These are phyloP conservation scores for Camarhynchus parvulus DNA, from an alignment of 2,113 vertebrate species.

Conservation along the genomic window DNA sequence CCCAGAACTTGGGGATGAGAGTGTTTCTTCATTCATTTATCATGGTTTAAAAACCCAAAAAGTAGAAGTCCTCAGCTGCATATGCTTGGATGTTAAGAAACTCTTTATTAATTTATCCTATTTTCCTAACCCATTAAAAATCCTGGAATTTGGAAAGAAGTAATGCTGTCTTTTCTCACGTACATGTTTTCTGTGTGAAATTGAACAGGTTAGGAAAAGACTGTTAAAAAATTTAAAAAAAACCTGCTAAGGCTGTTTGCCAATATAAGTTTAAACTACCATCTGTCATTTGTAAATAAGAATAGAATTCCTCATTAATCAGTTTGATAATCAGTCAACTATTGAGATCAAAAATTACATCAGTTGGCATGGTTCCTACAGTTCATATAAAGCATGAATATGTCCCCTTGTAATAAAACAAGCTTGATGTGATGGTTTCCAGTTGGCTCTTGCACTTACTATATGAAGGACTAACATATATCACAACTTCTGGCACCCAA, in stretches of 20 bases:
- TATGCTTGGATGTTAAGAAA: not conserved
- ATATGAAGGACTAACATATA: conserved; percentile 57
- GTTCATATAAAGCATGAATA: conserved; percentile 42
- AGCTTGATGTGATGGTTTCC: conserved; percentile 50
- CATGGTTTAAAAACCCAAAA: not conserved
- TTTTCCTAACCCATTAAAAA: not conserved
- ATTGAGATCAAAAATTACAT: conserved; percentile 47
- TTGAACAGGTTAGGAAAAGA: not conserved
- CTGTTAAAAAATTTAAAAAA: not conserved
- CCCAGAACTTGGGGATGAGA: not conserved
- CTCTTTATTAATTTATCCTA: not conserved
- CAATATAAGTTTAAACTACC: not conserved
- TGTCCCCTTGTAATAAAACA: conserved; percentile 54
- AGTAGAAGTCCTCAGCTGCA: not conserved
- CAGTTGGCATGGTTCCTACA: conserved; percentile 6
- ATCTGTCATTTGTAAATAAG: conserved; percentile 8
- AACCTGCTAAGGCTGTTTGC: not conserved
- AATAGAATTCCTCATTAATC: conserved; percentile 30
- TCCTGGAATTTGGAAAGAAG: not conserved
- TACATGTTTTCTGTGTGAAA: not conserved
- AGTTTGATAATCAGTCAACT: conserved; percentile 11
- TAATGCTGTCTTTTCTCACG: not conserved
- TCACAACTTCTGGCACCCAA: conserved; percentile 60
- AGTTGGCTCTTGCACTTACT: conserved; percentile 65
- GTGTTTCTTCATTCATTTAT: not conserved